A percentile compares a stretch with the other conserved stretches of the same genome.
Conservation (phyloP, 2,797 vertebrate genomes). For the Brotogeris chrysoptera region DNA sequence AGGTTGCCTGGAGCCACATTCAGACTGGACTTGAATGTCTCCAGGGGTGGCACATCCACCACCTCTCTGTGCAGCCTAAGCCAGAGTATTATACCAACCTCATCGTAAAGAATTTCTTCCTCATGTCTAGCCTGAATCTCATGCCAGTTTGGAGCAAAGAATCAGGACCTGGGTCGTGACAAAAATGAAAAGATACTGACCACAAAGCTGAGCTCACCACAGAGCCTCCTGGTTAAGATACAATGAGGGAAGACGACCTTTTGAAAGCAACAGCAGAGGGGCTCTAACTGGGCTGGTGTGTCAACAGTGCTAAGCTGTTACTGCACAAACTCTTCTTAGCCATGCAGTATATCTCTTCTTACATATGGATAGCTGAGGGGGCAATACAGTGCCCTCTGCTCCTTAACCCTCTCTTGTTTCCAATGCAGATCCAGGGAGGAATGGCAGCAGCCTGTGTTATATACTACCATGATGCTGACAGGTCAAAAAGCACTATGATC, state of each 20-base stretch:
- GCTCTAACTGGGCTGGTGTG: not conserved
- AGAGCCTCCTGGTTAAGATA: not conserved
- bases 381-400: not conserved
- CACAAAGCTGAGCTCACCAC: not conserved
- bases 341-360: not conserved
- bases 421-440: not conserved
- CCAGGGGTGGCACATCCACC: not conserved
- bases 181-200: not conserved
- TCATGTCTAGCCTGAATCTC: not conserved
- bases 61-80: not conserved
- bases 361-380: not conserved
- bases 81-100: not conserved
- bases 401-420: not conserved
- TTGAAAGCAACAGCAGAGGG: not conserved
- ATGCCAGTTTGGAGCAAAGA: not conserved
- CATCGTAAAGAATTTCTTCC: not conserved
- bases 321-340: not conserved
- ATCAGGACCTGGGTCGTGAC: not conserved
- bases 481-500: conserved; percentile 6
- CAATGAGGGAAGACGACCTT: not conserved
- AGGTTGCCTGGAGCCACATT: not conserved
- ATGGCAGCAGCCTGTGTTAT: not conserved
- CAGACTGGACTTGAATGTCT: not conserved
- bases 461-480: not conserved
- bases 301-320: not conserved